A percentile compares a stretch with the other conserved stretches of the same genome.
These are phyloP conservation scores for Phataginus tetradactyla DNA, from an alignment of 2,797 vertebrate genomes.

Conservation along the genomic window DNA sequence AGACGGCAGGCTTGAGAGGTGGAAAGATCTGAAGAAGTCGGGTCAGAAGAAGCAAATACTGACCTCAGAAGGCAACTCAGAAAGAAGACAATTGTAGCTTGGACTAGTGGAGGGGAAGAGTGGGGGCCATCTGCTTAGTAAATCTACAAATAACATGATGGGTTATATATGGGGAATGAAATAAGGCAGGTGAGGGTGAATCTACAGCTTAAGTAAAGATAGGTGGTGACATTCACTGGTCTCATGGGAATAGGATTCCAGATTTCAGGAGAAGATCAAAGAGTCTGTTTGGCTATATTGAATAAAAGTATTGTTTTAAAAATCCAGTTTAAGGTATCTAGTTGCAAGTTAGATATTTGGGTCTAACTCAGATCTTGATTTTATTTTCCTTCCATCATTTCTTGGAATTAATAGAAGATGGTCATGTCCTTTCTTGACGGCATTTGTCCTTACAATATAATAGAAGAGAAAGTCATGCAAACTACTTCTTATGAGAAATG, in stretches of 20 bases:
- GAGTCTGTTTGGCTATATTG: background rate
- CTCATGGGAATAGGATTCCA: background rate
- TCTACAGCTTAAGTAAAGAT: background rate
- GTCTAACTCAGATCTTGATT: background rate
- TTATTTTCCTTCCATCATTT: background rate
- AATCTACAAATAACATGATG: background rate
- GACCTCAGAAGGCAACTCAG: background rate
- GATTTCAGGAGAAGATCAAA: background rate
- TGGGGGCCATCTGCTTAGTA: background rate
- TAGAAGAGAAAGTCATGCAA: background rate
- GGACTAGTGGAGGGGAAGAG: background rate
- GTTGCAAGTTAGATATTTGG: background rate
- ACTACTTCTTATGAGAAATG: background rate
- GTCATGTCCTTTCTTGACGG: background rate
- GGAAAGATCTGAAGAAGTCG: background rate
- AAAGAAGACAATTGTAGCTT: background rate
- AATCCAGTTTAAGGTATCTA: background rate
- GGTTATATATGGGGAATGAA: background rate
- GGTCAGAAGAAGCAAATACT: background rate
- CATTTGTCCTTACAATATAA: background rate
- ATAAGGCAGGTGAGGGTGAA: background rate
- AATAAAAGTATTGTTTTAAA: background rate
- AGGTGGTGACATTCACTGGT: background rate
- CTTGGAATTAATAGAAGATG: background rate
- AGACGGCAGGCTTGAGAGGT: background rate